Evolutionary conservation across 2,888 invertebrate species (phyloP).

Genomic region (Synanthedon vespiformis): DNA sequence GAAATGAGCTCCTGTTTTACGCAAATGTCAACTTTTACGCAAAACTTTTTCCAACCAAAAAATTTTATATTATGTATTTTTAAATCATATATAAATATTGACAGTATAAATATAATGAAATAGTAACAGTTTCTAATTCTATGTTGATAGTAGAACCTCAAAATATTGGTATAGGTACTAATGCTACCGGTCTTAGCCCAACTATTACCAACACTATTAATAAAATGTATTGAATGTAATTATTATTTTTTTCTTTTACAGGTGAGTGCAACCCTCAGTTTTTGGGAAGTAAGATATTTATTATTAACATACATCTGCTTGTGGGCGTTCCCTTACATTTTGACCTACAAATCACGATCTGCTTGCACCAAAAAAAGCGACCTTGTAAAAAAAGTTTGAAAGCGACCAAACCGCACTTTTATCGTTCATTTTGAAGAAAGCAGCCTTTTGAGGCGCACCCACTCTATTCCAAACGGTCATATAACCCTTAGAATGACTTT

Average conservation of each 20-base stretch:
- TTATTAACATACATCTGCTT: slow-evolving; percentile 1
- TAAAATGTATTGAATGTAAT: neutral
- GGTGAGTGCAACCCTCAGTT: slow-evolving; percentile 15
- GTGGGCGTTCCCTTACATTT: slow-evolving; percentile 1
- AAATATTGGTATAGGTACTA: too few relatives aligned
- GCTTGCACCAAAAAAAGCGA: slow-evolving; percentile 7
- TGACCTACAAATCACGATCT: slow-evolving; percentile 11
- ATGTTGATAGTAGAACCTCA: too few relatives aligned
- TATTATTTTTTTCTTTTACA: slow-evolving; percentile 19
- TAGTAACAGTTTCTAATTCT: too few relatives aligned
- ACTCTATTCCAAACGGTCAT: neutral
- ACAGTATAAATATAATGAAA: too few relatives aligned
- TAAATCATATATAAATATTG: too few relatives aligned
- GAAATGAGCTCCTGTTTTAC: neutral
- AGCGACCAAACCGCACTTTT: slow-evolving; percentile 4
- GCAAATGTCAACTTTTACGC: neutral
- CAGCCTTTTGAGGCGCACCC: slow-evolving; percentile 1
- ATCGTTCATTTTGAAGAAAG: slow-evolving; percentile 2
- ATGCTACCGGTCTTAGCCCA: too few relatives aligned
- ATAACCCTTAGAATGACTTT: neutral
- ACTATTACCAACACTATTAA: too few relatives aligned
- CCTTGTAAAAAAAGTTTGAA: slow-evolving; percentile 11
- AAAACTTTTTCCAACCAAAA: too few relatives aligned
- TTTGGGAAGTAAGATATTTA: slow-evolving; percentile 2
- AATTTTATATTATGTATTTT: too few relatives aligned